A percentile compares a stretch with the other conserved stretches of the same genome.
Conservation (phyloP, 2,888 invertebrate species). For the Drosophila testacea region DNA sequence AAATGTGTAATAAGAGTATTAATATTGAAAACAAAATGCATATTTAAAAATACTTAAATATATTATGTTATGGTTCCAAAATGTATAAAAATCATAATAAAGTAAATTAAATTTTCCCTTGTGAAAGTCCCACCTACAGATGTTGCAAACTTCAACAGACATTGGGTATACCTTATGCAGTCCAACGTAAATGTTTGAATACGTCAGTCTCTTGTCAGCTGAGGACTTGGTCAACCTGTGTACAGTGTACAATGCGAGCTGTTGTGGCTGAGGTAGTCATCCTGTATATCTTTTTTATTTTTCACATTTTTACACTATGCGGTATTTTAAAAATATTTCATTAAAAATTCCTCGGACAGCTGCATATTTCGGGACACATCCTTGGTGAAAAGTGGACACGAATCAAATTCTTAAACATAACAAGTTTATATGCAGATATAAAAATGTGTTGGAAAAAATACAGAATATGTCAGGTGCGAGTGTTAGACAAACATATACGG, state of each 20-base stretch:
- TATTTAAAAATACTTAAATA: background rate
- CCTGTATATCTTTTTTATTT: background rate
- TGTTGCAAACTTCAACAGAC: background rate
- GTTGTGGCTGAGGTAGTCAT: conserved; percentile 7
- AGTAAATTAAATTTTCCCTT: too few relatives aligned
- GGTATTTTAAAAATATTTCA: conserved; percentile 48
- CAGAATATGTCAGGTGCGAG: background rate
- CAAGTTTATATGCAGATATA: conserved; percentile 13
- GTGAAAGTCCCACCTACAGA: background rate
- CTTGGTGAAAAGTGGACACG: conserved; percentile 5
- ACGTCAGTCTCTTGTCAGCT: conserved; percentile 16
- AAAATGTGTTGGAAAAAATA: background rate
- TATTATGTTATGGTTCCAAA: background rate
- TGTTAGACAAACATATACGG: background rate
- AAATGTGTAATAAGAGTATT: too few relatives aligned
- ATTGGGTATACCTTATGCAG: background rate
- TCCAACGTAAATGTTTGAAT: background rate
- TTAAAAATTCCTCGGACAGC: conserved; percentile 56
- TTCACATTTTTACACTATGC: conserved; percentile 7
- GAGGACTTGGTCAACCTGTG: conserved; percentile 35
- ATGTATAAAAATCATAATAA: too few relatives aligned
- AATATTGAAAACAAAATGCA: background rate
- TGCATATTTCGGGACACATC: conserved; percentile 30
- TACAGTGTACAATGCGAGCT: conserved; percentile 7
- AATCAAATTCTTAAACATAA: conserved; percentile 20